Evolutionary conservation across 1,140 invertebrate genomes (phyloP).

Genomic region (Macrocentrus cingulum): DNA sequence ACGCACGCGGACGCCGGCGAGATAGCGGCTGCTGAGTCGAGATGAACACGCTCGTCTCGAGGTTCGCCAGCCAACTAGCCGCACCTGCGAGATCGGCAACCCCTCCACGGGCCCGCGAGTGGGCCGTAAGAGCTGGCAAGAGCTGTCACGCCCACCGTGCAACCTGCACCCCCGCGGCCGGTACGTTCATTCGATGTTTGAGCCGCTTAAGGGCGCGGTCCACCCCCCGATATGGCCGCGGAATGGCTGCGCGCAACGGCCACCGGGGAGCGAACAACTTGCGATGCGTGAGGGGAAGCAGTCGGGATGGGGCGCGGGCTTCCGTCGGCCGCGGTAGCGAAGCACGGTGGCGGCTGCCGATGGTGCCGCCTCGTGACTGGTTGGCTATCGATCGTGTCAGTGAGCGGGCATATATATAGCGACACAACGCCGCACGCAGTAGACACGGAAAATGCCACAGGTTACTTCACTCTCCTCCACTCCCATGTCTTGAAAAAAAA

Average conservation of each 20-base stretch:
- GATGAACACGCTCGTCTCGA: slow-evolving; percentile 23
- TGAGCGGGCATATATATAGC: neutral
- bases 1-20: slow-evolving; percentile 1
- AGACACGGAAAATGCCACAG: slow-evolving; percentile 25
- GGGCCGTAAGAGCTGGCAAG: slow-evolving; percentile 7
- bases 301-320: slow-evolving; percentile 8
- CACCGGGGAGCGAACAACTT: slow-evolving; percentile 17
- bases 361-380: slow-evolving; percentile 33
- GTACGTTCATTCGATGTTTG: slow-evolving; percentile 33
- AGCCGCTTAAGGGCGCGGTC: slow-evolving; percentile 34
- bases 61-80: slow-evolving; percentile 29
- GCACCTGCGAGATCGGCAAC: slow-evolving; percentile 23
- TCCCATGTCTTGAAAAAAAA: no score
- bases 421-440: neutral
- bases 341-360: slow-evolving; percentile 21
- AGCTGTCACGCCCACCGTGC: slow-evolving; percentile 39
- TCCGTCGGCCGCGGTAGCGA: slow-evolving; percentile 19
- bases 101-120: slow-evolving; percentile 18
- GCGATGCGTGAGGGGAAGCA: slow-evolving; percentile 11
- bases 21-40: slow-evolving; percentile 1
- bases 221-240: slow-evolving; percentile 41
- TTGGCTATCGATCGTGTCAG: slow-evolving; percentile 28
- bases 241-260: slow-evolving; percentile 49
- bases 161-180: slow-evolving; percentile 6
- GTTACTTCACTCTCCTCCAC: slow-evolving; percentile 11